Evolutionary conservation across 1,140 invertebrate genomes (phyloP), one percentile per base, ranked within the genome.

Genomic region (Geopemphigus sp.): DNA sequence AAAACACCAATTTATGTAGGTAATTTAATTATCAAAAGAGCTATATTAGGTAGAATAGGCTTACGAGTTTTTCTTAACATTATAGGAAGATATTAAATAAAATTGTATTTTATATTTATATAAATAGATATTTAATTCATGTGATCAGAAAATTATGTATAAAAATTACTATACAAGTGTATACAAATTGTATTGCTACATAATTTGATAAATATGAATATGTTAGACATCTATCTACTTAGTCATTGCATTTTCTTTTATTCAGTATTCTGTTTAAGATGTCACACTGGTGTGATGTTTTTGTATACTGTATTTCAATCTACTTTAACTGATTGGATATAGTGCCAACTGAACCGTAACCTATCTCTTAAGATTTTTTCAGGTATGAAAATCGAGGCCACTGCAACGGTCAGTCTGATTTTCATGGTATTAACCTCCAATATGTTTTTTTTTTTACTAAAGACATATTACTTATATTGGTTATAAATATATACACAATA

Each of bases 371-470:
- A 73, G 50, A 29, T n/a, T 56, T 73, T 73, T 73, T 73, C 72
- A 76, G 11, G 53, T n/a, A 2, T 76, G 29, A 76, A 76, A 76
- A 76, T 76, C 72, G 54, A 76, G 72, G 72, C 54, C 72, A 76
- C 12, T 76, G 57, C 72, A 76, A 76, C 26, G 72, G 72, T 76
- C 54, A 76, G 19, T 76, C 22, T n/a, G 24, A 76, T 76, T 29
- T 76, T 76, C 54, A 76, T n/a, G 72, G 72, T 76, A 14, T 15
- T 74, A 74, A 76, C 72, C 72, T 76, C 72, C 59, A 76, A 73
- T 45, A 24, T 74, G 2, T 76, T 76, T 74, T 76, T 59, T 17
- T 57, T n/a, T n/a, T n/a, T n/a, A n/a, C 19, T 74, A 39, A 24
- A 4, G 14, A 56, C 56, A 32, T 57, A 70, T 29, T 19, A 8